Evolutionary conservation across 1,140 invertebrate species (phyloP).

Genomic region (Acyrthosiphon pisum): DNA sequence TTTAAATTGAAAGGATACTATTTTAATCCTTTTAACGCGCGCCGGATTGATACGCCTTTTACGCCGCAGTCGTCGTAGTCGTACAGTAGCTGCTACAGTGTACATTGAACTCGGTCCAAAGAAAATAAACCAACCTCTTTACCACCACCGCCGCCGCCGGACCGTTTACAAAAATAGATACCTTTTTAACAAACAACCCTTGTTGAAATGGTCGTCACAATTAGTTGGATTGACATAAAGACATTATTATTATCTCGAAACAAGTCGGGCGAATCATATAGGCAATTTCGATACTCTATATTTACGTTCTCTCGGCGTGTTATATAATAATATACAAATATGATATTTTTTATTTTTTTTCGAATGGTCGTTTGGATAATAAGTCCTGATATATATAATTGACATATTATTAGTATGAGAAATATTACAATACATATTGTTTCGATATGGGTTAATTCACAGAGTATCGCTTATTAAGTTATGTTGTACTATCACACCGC

Average conservation of each 20-base stretch:
- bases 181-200: conserved; percentile 38
- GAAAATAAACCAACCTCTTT: conserved; percentile 42
- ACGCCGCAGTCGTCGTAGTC: background rate
- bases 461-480: too few relatives aligned
- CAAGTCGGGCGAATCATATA: conserved; percentile 27
- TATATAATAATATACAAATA: background rate
- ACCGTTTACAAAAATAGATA: conserved; percentile 31
- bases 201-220: background rate
- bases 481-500: too few relatives aligned
- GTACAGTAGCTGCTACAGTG: background rate
- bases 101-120: conserved; percentile 43
- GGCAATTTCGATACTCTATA: conserved; percentile 21
- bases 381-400: background rate
- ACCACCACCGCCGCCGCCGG: background rate
- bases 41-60: conserved; percentile 46
- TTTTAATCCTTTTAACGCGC: conserved; percentile 43
- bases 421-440: too few relatives aligned
- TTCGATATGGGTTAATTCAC: too few relatives aligned
- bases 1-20: conserved; percentile 56
- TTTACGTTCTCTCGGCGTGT: background rate
- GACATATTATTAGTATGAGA: too few relatives aligned
- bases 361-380: background rate
- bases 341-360: too few relatives aligned
- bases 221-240: background rate
- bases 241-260: background rate